Evolutionary conservation across 1,140 invertebrate genomes (phyloP).

Genomic region (Papilio machaon): DNA sequence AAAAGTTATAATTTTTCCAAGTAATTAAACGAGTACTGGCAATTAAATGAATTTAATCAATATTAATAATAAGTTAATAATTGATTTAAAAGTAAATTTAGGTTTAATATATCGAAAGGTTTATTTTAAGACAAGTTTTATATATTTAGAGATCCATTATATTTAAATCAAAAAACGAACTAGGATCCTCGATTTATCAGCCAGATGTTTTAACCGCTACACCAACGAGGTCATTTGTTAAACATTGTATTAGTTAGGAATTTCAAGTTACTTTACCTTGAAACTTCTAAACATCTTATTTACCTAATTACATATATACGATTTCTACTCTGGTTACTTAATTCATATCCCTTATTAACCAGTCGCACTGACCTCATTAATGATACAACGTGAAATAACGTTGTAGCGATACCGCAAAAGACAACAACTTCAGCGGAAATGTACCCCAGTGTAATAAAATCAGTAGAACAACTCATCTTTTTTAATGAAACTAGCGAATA

Average conservation of each 20-base stretch:
- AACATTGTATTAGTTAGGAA: not conserved
- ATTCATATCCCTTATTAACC: not conserved
- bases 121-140: too few relatives aligned
- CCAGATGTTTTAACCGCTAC: not conserved
- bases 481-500: not conserved
- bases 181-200: not conserved
- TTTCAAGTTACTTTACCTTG: not conserved
- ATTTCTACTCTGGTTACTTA: not conserved
- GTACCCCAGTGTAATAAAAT: not conserved
- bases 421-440: conserved; percentile 12
- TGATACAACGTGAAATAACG: not conserved
- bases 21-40: too few relatives aligned
- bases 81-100: too few relatives aligned
- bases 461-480: not conserved
- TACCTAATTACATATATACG: not conserved
- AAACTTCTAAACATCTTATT: not conserved
- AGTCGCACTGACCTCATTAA: not conserved
- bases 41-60: too few relatives aligned
- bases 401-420: not conserved
- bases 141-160: too few relatives aligned
- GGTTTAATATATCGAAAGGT: too few relatives aligned
- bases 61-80: too few relatives aligned
- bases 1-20: too few relatives aligned
- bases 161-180: too few relatives aligned
- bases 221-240: not conserved